Conservation (phyloP, 2,888 invertebrate species). For the Uloborus plumipes region DNA sequence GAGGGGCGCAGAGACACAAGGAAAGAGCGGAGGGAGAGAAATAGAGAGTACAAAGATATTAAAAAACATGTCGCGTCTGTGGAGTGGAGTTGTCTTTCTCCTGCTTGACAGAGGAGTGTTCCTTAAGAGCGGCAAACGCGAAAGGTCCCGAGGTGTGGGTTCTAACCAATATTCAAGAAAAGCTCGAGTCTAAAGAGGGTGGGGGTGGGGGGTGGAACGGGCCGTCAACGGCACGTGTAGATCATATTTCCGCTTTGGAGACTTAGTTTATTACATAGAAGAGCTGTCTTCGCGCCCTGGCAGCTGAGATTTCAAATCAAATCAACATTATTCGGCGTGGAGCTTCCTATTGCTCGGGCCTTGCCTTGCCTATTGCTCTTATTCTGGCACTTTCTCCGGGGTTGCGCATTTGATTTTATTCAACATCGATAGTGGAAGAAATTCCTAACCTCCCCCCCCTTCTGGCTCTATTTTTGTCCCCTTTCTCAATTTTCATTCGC, state of each 20-base stretch:
- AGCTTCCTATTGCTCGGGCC: background rate
- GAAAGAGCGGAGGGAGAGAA: conserved; percentile 15
- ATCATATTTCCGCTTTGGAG: conserved; percentile 61
- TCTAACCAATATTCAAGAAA: conserved; percentile 62
- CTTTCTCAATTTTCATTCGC: background rate
- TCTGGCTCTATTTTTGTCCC: background rate
- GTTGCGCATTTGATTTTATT: conserved; percentile 56
- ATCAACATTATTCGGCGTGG: conserved; percentile 55
- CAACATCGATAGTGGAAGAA: conserved; percentile 41
- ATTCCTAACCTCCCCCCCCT: no score
- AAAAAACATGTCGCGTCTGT: conserved; percentile 61
- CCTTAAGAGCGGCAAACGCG: conserved; percentile 32
- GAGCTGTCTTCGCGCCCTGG: conserved; percentile 45
- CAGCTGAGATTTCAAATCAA: conserved; percentile 64
- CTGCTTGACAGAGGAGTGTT: conserved; percentile 58
- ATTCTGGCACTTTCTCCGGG: conserved; percentile 26
- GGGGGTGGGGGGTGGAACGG: conserved; percentile 6
- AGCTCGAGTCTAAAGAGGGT: background rate
- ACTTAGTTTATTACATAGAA: conserved; percentile 62
- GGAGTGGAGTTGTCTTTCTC: conserved; percentile 61
- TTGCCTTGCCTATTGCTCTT: conserved; percentile 16
- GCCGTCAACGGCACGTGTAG: conserved; percentile 59
- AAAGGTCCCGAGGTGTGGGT: conserved; percentile 37
- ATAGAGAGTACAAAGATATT: conserved; percentile 57
- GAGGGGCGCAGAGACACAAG: conserved; percentile 10